Evolutionary conservation across 1,140 invertebrate species (phyloP).

Genomic region (Linepithema humile): DNA sequence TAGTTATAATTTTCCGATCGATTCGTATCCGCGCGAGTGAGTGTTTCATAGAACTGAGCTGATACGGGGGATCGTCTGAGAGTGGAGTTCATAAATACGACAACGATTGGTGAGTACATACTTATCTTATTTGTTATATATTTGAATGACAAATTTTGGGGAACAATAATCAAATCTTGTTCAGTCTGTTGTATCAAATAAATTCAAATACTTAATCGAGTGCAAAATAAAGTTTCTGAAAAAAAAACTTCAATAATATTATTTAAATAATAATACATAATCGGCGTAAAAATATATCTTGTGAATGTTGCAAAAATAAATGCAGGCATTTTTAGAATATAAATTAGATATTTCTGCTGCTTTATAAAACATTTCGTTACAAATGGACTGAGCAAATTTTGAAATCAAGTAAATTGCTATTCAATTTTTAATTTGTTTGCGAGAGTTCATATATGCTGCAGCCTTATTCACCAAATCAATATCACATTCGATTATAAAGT

Average conservation of each 20-base stretch:
- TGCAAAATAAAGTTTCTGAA: background rate
- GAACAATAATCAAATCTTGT: background rate
- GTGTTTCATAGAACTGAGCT: background rate
- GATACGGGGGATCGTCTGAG: background rate
- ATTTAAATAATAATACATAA: background rate
- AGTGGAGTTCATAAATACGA: background rate
- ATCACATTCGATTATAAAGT: background rate
- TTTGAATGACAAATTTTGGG: background rate
- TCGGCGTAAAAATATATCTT: background rate
- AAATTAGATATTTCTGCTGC: too few relatives aligned
- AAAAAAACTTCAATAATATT: background rate
- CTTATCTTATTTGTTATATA: background rate
- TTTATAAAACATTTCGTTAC: background rate
- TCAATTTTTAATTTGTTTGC: slow-evolving; percentile 19
- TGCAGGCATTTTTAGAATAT: background rate
- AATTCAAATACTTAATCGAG: background rate
- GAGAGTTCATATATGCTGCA: background rate
- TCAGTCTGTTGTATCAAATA: background rate
- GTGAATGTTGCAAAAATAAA: background rate
- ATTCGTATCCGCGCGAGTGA: background rate
- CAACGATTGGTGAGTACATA: background rate
- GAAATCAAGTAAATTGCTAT: background rate
- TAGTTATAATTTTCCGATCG: slow-evolving; percentile 20
- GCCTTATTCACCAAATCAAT: background rate
- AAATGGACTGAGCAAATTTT: background rate